A percentile compares a stretch with the other conserved stretches of the same genome.
These are phyloP conservation scores for Pseudorhombus dupliciocellatus DNA, from an alignment of 2,113 vertebrate genomes.

Conservation along the genomic window DNA sequence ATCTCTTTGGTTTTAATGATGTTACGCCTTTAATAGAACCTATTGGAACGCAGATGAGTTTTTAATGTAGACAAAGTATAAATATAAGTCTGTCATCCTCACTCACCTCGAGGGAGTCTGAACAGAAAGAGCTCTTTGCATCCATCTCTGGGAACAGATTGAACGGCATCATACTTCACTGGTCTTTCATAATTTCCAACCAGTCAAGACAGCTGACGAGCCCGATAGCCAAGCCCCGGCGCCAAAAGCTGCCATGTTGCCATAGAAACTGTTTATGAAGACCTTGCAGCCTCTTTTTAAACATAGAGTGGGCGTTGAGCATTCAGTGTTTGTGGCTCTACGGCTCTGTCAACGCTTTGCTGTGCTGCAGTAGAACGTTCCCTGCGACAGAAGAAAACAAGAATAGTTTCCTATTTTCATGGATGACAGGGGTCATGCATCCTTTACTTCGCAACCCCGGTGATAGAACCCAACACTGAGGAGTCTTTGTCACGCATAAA, in stretches of 20 bases:
- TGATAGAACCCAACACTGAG: not conserved
- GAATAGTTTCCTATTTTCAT: not conserved
- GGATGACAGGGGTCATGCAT: conserved; percentile 25
- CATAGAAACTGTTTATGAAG: conserved; percentile 74
- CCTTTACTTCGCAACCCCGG: conserved; percentile 1
- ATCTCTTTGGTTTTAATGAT: not conserved
- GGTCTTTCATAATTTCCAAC: conserved; percentile 41
- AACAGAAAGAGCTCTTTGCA: conserved; percentile 20
- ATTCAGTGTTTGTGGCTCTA: conserved; percentile 27
- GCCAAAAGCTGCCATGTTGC: conserved; percentile 49
- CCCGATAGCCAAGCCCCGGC: conserved; percentile 17
- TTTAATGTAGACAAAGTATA: not conserved
- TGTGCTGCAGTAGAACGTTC: conserved; percentile 24
- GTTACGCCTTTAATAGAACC: no score
- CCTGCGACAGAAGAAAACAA: conserved; percentile 25
- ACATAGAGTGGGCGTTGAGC: conserved; percentile 61
- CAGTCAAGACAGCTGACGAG: conserved; percentile 38
- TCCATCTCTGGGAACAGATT: conserved; percentile 29
- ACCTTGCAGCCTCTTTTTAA: conserved; percentile 61
- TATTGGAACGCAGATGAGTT: no score
- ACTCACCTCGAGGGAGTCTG: not conserved
- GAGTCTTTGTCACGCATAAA: not conserved
- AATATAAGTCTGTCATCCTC: conserved; percentile 10
- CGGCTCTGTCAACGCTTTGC: conserved; percentile 34
- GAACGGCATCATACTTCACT: conserved; percentile 42